Evolutionary conservation across 1,140 invertebrate genomes (phyloP).

Genomic region (Drosophila erecta): DNA sequence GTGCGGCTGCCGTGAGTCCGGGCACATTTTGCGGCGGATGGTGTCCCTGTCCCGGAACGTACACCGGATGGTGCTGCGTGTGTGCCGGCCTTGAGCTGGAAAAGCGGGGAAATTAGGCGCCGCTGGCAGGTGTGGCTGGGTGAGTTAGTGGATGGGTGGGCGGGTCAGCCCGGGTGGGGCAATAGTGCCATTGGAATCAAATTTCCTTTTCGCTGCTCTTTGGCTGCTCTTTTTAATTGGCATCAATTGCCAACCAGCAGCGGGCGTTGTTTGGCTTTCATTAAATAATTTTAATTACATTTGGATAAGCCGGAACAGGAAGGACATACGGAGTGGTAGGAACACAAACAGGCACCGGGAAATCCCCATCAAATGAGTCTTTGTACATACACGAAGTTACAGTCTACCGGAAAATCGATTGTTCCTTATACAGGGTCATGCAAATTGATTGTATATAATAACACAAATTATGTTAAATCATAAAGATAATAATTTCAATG

Average conservation of each 20-base stretch:
- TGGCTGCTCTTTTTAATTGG: slow-evolving; percentile 34
- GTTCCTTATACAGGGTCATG: too few species aligned
- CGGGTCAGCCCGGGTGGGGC: not conserved
- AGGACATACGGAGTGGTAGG: slow-evolving; percentile 2
- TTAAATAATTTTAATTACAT: slow-evolving; percentile 50
- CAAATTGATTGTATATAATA: not conserved
- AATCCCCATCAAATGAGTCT: not conserved
- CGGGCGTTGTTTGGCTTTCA: slow-evolving; percentile 42
- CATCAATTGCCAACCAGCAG: slow-evolving; percentile 25
- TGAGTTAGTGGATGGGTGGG: not conserved
- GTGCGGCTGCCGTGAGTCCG: slow-evolving; percentile 68
- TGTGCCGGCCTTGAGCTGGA: slow-evolving; percentile 64
- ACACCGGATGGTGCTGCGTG: slow-evolving; percentile 72
- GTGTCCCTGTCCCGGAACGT: slow-evolving; percentile 59
- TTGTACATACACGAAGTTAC: not conserved
- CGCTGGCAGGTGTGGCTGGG: not conserved
- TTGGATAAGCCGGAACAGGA: slow-evolving; percentile 13
- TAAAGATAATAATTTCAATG: too few species aligned
- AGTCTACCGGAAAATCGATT: not conserved
- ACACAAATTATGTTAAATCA: too few species aligned
- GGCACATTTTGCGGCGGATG: slow-evolving; percentile 33
- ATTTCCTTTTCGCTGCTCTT: slow-evolving; percentile 21
- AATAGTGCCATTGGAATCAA: slow-evolving; percentile 24
- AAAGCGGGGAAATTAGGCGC: slow-evolving; percentile 27
- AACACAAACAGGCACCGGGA: slow-evolving; percentile 2